A percentile compares a stretch with the other conserved stretches of the same genome.
Conservation (phyloP, 2,113 vertebrate genomes). For the Panthera uncia region DNA sequence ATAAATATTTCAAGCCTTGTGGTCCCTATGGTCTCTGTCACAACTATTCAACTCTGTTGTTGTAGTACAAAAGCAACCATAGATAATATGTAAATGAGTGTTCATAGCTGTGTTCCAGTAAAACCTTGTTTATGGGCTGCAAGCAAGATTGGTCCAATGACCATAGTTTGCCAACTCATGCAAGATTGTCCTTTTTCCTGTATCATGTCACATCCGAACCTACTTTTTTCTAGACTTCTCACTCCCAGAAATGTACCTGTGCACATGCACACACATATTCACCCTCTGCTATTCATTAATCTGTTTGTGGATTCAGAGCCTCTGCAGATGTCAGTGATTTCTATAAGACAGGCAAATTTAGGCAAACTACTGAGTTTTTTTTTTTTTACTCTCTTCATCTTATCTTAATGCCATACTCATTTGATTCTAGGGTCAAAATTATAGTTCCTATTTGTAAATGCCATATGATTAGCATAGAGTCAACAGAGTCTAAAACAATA, state of each 20-base stretch:
- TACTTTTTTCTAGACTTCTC: slow-evolving; percentile 9
- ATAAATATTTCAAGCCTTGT: slow-evolving; percentile 21
- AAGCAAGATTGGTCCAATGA: background rate
- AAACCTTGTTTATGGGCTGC: background rate
- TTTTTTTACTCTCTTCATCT: slow-evolving; percentile 32
- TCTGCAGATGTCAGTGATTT: background rate
- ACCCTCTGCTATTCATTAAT: slow-evolving; percentile 4
- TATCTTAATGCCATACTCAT: background rate
- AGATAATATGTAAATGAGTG: background rate
- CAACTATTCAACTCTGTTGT: background rate
- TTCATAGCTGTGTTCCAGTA: background rate
- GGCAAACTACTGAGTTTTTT: slow-evolving; percentile 3
- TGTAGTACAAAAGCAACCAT: background rate
- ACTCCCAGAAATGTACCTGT: background rate
- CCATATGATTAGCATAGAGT: slow-evolving; percentile 35
- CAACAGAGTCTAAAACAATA: slow-evolving; percentile 2
- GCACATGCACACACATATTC: background rate
- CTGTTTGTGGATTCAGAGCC: slow-evolving; percentile 4
- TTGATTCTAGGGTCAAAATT: slow-evolving; percentile 36
- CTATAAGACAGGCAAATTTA: slow-evolving; percentile 30
- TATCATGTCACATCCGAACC: background rate
- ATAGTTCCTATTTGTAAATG: slow-evolving; percentile 44
- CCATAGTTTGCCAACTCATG: background rate
- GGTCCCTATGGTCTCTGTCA: background rate
- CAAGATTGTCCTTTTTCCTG: background rate